These are phyloP conservation scores for Serranus cabrilla DNA, from an alignment of 2,797 vertebrate genomes.

Conservation along the genomic window DNA sequence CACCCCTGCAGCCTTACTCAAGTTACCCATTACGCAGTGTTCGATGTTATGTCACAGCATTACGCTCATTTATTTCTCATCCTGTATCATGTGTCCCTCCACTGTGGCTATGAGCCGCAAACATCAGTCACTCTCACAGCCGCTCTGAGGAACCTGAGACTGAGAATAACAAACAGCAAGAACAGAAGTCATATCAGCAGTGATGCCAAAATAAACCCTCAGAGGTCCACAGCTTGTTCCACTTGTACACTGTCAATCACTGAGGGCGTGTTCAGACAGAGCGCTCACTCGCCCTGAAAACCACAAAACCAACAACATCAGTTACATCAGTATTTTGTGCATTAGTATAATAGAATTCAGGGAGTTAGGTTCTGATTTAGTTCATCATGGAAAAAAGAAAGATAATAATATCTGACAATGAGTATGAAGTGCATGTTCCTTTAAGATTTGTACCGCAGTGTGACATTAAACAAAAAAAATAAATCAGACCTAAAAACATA, in stretches of 20 bases:
- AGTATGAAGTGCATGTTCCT: no score
- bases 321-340: not conserved
- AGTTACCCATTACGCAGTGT: not conserved
- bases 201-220: not conserved
- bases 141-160: constrained; percentile 6
- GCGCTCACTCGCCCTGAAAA: not conserved
- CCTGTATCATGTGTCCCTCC: not conserved
- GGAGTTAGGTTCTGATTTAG: no score
- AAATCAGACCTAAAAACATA: no score
- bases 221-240: not conserved
- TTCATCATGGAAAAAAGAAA: no score
- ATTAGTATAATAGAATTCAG: no score
- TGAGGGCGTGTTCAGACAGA: not conserved
- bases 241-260: not conserved
- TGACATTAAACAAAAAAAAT: no score
- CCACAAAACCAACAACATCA: not conserved
- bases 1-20: no score
- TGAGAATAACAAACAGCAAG: constrained; percentile 13
- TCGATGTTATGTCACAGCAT: not conserved
- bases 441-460: no score
- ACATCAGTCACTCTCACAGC: not conserved
- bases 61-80: not conserved
- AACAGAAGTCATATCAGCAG: not conserved
- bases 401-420: no score
- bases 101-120: not conserved